Percentiles rank a stretch among this genome's conserved stretches.
phyloP scores from a whole-genome alignment of 1,140 invertebrate genomes.

The Schlechtendalia chinensis region DNA sequence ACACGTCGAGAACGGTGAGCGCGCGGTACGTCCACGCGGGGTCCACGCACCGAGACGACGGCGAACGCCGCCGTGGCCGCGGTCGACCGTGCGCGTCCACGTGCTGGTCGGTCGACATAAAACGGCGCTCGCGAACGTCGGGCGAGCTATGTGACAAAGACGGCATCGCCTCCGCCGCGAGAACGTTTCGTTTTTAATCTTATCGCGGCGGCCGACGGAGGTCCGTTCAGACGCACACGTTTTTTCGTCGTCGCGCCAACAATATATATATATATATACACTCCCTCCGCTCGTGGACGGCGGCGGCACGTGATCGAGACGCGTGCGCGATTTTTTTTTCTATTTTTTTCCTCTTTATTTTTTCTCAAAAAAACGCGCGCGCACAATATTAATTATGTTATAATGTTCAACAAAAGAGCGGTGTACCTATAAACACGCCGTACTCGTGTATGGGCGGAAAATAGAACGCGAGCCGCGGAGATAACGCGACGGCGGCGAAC shows the following conservation, averaged over 20 bases:
- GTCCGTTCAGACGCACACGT: too few species aligned
- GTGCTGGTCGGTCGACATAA: constrained; percentile 2
- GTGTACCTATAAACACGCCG: too few species aligned
- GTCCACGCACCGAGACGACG: not conserved
- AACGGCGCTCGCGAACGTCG: not conserved
- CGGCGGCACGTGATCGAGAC: not conserved
- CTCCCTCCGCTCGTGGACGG: too few species aligned
- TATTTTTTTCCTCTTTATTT: too few species aligned
- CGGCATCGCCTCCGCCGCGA: not conserved
- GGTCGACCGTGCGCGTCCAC: not conserved
- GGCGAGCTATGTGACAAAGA: not conserved
- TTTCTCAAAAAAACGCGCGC: too few species aligned
- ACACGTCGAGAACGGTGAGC: constrained; percentile 63
- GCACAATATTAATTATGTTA: too few species aligned
- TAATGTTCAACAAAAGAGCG: too few species aligned
- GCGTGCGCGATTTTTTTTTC: not conserved
- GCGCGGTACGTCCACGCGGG: constrained; percentile 33
- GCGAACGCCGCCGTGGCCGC: not conserved
- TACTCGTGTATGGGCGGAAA: too few species aligned
- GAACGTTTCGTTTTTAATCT: constrained; percentile 15
- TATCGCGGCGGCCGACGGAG: not conserved
- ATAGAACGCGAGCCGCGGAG: too few species aligned
- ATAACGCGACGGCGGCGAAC: too few species aligned
- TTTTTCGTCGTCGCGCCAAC: too few species aligned
- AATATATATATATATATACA: too few species aligned